Conservation (phyloP, 1,140 invertebrate species). For the Matsumurasca onukii region DNA sequence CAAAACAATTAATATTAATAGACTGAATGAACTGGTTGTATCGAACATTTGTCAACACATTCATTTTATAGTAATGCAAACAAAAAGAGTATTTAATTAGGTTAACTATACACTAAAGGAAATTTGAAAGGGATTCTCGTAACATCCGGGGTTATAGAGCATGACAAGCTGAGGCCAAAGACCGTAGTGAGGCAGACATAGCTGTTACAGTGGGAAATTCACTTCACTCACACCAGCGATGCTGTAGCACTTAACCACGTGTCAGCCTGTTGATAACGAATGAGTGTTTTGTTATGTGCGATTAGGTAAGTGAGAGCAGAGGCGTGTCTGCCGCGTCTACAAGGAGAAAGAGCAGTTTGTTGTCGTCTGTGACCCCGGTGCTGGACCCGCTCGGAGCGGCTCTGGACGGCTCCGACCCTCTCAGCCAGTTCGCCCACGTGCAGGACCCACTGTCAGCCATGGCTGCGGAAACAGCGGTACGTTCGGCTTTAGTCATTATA, state of each 20-base stretch:
- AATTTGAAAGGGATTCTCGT: neutral
- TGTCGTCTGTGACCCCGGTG: neutral
- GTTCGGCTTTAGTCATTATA: too few species aligned
- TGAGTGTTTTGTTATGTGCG: neutral
- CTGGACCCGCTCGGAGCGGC: slow-evolving; percentile 60
- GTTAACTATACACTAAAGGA: too few species aligned
- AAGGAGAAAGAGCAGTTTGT: slow-evolving; percentile 3
- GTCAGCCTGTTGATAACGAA: neutral
- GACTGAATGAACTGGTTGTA: too few species aligned
- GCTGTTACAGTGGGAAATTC: neutral
- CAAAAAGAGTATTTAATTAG: neutral
- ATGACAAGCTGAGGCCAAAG: neutral
- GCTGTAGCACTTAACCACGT: neutral
- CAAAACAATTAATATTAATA: too few species aligned
- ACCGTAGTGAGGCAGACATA: neutral
- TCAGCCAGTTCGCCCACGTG: slow-evolving; percentile 69
- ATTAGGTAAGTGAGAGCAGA: slow-evolving; percentile 24
- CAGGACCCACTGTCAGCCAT: slow-evolving; percentile 69
- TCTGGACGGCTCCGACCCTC: slow-evolving; percentile 71
- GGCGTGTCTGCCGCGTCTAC: neutral
- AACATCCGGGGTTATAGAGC: neutral
- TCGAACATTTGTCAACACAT: too few species aligned
- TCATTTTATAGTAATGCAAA: neutral
- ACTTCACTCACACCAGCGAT: too few species aligned
- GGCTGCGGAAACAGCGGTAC: slow-evolving; percentile 61